A percentile compares a stretch with the other conserved stretches of the same genome.
Conservation (phyloP, 2,113 vertebrate species). For the Pao palembangensis region DNA sequence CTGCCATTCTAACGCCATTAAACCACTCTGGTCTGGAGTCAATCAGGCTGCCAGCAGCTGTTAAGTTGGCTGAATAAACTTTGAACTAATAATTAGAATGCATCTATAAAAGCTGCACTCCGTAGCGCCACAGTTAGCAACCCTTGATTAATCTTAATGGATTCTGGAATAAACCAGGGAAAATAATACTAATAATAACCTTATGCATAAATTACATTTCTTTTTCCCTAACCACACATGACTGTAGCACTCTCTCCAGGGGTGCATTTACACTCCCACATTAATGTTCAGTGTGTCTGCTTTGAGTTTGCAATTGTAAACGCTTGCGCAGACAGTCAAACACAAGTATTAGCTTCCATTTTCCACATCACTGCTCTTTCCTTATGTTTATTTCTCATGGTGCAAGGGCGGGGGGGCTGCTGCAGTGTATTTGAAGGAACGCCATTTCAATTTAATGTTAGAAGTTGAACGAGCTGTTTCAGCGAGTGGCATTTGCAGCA, state of each 20-base stretch:
- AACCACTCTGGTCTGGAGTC: constrained; percentile 50
- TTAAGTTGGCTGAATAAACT: constrained; percentile 53
- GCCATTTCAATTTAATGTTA: constrained; percentile 43
- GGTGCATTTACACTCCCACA: constrained; percentile 33
- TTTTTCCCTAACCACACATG: constrained; percentile 37
- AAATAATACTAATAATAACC: constrained; percentile 50
- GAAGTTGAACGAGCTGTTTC: constrained; percentile 50
- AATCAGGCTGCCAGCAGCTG: constrained; percentile 62
- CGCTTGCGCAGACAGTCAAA: constrained; percentile 2
- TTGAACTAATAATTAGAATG: constrained; percentile 63
- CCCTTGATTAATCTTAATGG: constrained; percentile 76
- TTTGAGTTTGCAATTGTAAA: constrained; percentile 8
- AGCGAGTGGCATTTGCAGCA: constrained; percentile 35
- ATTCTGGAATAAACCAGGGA: constrained; percentile 70
- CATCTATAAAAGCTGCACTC: constrained; percentile 65
- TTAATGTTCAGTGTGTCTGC: constrained; percentile 32
- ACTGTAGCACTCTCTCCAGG: constrained; percentile 45
- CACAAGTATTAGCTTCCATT: constrained; percentile 27
- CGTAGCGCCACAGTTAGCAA: constrained; percentile 59
- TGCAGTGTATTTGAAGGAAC: constrained; percentile 42
- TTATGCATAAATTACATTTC: constrained; percentile 66
- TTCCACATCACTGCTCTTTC: constrained; percentile 5
- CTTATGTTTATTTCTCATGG: background rate
- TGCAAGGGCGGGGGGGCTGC: background rate
- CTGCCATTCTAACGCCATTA: constrained; percentile 54